Base-by-base conservation (phyloP, 2,113 vertebrate species). In the Pipra filicauda region DNA sequence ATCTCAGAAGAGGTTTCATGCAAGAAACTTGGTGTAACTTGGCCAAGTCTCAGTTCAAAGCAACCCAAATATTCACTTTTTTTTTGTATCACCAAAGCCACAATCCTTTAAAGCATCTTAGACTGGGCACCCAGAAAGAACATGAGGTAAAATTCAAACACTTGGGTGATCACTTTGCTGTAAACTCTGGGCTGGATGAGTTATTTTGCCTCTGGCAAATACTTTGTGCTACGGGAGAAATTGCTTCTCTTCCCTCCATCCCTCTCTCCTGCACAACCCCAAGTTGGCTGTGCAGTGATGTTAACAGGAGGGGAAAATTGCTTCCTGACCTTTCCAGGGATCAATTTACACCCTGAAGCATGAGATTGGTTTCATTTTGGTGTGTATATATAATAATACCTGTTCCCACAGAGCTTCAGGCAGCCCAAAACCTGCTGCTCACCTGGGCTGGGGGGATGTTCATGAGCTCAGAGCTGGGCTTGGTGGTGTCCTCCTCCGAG, bases 271-370 rank as follows among this genome's bases (percentile, higher is more conserved):
- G n/a, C n/a, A n/a, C n/a, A n/a, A 35, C 55, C 89, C 87, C 69
- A 58, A 49, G 28, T 21, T 70, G 46, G 52, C 69, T 73, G 84
- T 4, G 59, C 80, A 49, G 66, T 1, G 84, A 86, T 87, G 93
- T 85, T 87, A 93, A 93, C 73, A 92, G 81, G 73, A 84, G 87
- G 82, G 88, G 49, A 75, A 94, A 96, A 95, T 87, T 91, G 84
- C 93, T 87, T 91, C 78, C 85, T 82, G 91, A 75, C 93, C 89
- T 81, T 91, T 44, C 64, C 81, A 91, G 81, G 39, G 93, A 87
- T 85, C 87, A 91, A 59, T 71, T 89, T 37, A 59, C 85, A 87
- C 89, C 96, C 95, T 85, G 77, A 19, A 92, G 91, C 89, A 81
- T 6, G 70, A 59, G 93, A 37, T 8, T 85, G 88, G 61, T 95